These are phyloP conservation scores for Trididemnum nubilum DNA, from an alignment of 23 tunicate species.

Conservation along the genomic window DNA sequence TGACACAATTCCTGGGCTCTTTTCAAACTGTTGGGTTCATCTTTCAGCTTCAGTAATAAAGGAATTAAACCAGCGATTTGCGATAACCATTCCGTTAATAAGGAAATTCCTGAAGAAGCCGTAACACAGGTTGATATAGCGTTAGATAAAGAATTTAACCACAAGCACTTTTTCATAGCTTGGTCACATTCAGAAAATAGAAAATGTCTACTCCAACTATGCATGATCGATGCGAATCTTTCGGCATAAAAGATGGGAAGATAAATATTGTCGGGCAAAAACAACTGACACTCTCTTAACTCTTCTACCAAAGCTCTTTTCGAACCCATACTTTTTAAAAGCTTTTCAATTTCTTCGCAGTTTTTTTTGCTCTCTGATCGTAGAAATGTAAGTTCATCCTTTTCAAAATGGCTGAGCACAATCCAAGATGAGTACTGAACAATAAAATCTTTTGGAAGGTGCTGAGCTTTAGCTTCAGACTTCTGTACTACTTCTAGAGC, in stretches of 20 bases:
- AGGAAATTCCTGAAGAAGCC: too few relatives aligned
- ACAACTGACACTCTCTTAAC: neutral
- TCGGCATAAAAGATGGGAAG: slow-evolving; percentile 6
- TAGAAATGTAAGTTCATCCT: neutral
- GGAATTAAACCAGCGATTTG: neutral
- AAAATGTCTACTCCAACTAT: slow-evolving; percentile 3
- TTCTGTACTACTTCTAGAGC: neutral
- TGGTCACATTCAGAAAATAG: neutral
- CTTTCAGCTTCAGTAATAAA: neutral
- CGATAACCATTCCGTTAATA: slow-evolving; percentile 5
- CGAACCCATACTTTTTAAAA: neutral
- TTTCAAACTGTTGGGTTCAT: neutral
- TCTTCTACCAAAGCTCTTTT: neutral
- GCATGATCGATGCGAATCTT: too few relatives aligned
- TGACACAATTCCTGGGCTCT: neutral
- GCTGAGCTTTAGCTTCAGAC: neutral
- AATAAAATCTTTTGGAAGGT: slow-evolving; percentile 1
- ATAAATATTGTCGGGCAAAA: neutral
- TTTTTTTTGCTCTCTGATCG: neutral
- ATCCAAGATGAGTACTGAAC: neutral
- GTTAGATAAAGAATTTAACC: too few relatives aligned
- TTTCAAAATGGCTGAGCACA: neutral
- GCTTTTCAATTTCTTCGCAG: neutral
- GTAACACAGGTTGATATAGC: too few relatives aligned
- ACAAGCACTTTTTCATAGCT: too few relatives aligned